These are phyloP conservation scores for Agriopis aurantiaria DNA, from an alignment of 2,888 invertebrate species.

Conservation along the genomic window DNA sequence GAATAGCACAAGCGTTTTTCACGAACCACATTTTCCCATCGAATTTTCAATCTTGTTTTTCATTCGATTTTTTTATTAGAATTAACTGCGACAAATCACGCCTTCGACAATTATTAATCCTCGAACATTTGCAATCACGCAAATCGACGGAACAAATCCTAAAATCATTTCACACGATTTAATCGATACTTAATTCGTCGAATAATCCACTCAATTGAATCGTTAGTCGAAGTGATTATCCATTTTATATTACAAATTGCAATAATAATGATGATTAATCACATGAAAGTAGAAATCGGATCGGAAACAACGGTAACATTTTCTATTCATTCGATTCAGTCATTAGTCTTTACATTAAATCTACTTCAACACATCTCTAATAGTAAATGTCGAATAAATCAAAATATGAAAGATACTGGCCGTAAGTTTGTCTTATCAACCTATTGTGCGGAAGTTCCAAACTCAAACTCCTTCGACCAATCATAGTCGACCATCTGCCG, in stretches of 20 bases:
- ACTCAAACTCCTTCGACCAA: slow-evolving; percentile 77
- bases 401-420: slow-evolving; percentile 30
- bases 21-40: slow-evolving; percentile 14
- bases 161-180: slow-evolving; percentile 26
- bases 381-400: slow-evolving; percentile 51
- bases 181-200: slow-evolving; percentile 24
- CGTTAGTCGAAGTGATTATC: slow-evolving; percentile 15
- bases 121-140: slow-evolving; percentile 13
- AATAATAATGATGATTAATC: slow-evolving; percentile 60
- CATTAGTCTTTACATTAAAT: slow-evolving; percentile 44
- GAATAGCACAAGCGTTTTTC: slow-evolving; percentile 12
- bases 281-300: slow-evolving; percentile 63
- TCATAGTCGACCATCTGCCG: slow-evolving; percentile 78
- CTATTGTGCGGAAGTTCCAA: slow-evolving; percentile 80
- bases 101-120: slow-evolving; percentile 1
- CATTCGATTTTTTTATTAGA: slow-evolving; percentile 7
- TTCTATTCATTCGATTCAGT: slow-evolving; percentile 54
- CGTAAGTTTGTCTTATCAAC: slow-evolving; percentile 61
- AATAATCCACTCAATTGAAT: slow-evolving; percentile 24
- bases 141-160: slow-evolving; percentile 15
- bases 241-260: slow-evolving; percentile 25
- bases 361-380: slow-evolving; percentile 36
- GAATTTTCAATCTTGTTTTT: slow-evolving; percentile 11
- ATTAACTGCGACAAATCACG: slow-evolving; percentile 5
- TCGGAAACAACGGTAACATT: slow-evolving; percentile 58